These are phyloP conservation scores for Heliocidaris erythrogramma DNA, from an alignment of 35 echinoderm and acorn worm genomes.

Conservation along the genomic window DNA sequence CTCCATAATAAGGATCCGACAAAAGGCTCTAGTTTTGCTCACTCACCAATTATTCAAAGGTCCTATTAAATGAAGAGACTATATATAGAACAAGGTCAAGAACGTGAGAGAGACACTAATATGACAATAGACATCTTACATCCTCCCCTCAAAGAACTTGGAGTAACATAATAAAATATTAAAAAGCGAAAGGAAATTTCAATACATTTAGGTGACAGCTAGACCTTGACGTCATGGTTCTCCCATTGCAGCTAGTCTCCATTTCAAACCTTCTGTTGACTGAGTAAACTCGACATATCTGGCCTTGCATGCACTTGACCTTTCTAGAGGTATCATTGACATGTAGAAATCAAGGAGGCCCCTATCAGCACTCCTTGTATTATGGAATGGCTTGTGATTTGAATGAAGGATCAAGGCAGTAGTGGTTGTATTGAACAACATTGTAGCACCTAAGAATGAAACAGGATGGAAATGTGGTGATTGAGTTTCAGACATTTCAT, in stretches of 20 bases:
- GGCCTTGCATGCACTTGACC: not conserved
- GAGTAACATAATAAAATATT: not conserved
- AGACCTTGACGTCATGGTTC: not conserved
- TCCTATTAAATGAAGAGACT: not conserved
- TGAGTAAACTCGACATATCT: constrained; percentile 17
- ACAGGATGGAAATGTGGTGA: too few relatives aligned
- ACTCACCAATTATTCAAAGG: not conserved
- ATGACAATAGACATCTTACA: not conserved
- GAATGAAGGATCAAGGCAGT: not conserved
- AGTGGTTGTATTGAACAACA: not conserved
- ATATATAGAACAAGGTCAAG: not conserved
- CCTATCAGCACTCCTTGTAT: not conserved
- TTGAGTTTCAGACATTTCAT: too few relatives aligned
- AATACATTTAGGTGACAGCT: not conserved
- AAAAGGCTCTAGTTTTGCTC: not conserved
- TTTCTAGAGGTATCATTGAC: not conserved
- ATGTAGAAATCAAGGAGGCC: not conserved
- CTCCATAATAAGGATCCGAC: too few relatives aligned
- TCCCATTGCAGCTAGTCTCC: not conserved
- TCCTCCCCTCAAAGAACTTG: not conserved
- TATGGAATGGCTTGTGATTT: not conserved
- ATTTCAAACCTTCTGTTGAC: constrained; percentile 17
- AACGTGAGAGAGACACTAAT: not conserved
- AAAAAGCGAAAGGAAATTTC: not conserved
- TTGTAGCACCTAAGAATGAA: not conserved